phyloP scores from a whole-genome alignment of 2,888 invertebrate species.

The Geotrupes spiniger region DNA sequence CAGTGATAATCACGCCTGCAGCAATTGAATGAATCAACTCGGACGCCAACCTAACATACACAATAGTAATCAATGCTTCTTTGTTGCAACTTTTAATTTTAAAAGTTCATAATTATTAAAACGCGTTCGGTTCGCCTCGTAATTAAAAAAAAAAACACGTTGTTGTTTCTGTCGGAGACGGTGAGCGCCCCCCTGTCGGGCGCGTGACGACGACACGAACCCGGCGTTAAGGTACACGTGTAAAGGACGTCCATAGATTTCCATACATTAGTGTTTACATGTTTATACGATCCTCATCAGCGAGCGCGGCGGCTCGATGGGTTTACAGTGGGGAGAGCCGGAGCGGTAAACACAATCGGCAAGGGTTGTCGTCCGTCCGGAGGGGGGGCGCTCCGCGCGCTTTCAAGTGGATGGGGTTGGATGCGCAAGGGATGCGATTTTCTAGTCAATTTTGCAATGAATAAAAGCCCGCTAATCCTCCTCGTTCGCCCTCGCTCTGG shows the following conservation, averaged over 20 bases:
- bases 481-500: too few relatives aligned
- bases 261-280: slow-evolving; percentile 47
- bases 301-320: slow-evolving; percentile 11
- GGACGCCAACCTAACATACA: too few relatives aligned
- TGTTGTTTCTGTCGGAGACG: too few relatives aligned
- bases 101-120: too few relatives aligned
- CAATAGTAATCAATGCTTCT: too few relatives aligned
- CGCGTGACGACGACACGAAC: slow-evolving; percentile 15
- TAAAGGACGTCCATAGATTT: slow-evolving; percentile 26
- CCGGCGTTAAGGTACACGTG: slow-evolving; percentile 21
- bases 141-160: too few relatives aligned
- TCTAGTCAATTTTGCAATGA: slow-evolving; percentile 50
- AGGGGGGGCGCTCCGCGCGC: slow-evolving; percentile 35
- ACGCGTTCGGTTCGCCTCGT: too few relatives aligned
- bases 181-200: too few relatives aligned
- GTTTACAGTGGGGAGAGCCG: slow-evolving; percentile 15
- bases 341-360: slow-evolving; percentile 9
- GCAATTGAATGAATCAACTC: too few relatives aligned
- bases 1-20: too few relatives aligned
- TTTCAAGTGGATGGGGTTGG: slow-evolving; percentile 39
- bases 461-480: slow-evolving; percentile 6
- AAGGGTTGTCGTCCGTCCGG: slow-evolving; percentile 28
- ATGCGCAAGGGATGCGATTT: slow-evolving; percentile 44
- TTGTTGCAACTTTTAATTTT: too few relatives aligned
- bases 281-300: slow-evolving; percentile 41